A percentile compares a stretch with the other conserved stretches of the same genome.
phyloP scores from a whole-genome alignment of 23 tunicate species.

The Pegea sp. region DNA sequence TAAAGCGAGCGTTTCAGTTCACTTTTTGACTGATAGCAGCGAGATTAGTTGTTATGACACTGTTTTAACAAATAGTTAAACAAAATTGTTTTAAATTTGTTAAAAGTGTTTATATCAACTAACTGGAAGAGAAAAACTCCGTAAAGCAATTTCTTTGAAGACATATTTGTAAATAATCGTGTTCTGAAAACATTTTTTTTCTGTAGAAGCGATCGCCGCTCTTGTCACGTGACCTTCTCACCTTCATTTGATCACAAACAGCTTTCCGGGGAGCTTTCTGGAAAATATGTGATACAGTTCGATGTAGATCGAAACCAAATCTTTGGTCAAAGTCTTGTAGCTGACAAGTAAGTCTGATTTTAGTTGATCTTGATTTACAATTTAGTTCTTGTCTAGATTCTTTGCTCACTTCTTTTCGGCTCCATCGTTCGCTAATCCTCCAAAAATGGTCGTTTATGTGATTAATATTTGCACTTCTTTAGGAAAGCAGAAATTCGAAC shows the following conservation, averaged over 20 bases:
- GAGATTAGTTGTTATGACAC: no score
- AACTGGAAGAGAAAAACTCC: no score
- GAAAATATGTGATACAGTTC: background rate
- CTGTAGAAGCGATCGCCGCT: constrained; percentile 13
- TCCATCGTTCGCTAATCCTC: constrained; percentile 31
- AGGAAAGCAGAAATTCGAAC: constrained; percentile 37
- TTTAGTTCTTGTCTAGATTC: constrained; percentile 11
- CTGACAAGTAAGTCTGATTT: background rate
- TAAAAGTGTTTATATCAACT: no score
- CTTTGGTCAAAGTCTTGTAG: background rate
- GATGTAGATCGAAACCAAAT: background rate
- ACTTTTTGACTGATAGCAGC: no score
- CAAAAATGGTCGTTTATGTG: constrained; percentile 52
- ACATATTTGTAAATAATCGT: no score
- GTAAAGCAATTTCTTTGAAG: no score
- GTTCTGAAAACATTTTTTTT: no score
- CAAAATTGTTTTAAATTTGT: no score
- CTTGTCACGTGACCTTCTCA: constrained; percentile 25
- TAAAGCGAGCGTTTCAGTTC: no score
- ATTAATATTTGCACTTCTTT: constrained; percentile 49
- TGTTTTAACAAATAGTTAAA: no score
- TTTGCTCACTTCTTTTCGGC: constrained; percentile 72
- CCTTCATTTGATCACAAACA: no score
- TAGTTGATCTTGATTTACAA: background rate
- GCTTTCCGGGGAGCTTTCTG: no score